Conservation (phyloP, 30 jellyfish, hydroid and myxozoan species). For the Hydractinia symbiolongicarpus region DNA sequence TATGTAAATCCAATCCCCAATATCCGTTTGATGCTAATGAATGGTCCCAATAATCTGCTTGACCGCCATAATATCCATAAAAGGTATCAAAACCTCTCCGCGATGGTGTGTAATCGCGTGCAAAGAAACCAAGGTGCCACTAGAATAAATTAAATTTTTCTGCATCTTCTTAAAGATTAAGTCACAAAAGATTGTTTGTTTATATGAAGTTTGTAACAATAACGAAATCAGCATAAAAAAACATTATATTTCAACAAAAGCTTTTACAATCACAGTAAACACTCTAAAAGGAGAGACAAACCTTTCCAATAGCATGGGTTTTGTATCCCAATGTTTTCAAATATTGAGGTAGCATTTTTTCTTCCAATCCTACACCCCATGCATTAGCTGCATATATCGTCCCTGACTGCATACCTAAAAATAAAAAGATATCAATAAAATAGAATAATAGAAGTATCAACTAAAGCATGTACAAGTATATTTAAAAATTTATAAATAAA, state of each 20-base stretch:
- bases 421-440: no score
- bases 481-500: no score
- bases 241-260: no score
- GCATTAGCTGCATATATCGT: conserved; percentile 76
- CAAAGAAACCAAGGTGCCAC: conserved; percentile 94
- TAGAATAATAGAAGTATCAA: not conserved
- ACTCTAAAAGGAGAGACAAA: not conserved
- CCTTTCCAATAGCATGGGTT: conserved; percentile 95
- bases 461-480: no score
- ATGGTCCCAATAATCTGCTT: conserved; percentile 96
- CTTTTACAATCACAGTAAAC: no score
- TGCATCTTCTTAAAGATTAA: no score
- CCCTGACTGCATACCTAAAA: conserved; percentile 68
- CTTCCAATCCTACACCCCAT: conserved; percentile 81
- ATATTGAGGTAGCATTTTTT: conserved; percentile 56
- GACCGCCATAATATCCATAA: conserved; percentile 85
- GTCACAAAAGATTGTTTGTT: no score
- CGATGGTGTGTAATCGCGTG: conserved; percentile 57
- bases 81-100: conserved; percentile 85
- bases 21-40: conserved; percentile 46
- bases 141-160: not conserved
- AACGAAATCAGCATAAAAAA: no score
- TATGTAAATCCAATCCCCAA: conserved; percentile 95
- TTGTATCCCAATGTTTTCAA: conserved; percentile 60
- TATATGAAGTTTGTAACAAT: no score